Evolutionary conservation across 1,140 invertebrate genomes (phyloP).

Genomic region (Halictus rubicundus): DNA sequence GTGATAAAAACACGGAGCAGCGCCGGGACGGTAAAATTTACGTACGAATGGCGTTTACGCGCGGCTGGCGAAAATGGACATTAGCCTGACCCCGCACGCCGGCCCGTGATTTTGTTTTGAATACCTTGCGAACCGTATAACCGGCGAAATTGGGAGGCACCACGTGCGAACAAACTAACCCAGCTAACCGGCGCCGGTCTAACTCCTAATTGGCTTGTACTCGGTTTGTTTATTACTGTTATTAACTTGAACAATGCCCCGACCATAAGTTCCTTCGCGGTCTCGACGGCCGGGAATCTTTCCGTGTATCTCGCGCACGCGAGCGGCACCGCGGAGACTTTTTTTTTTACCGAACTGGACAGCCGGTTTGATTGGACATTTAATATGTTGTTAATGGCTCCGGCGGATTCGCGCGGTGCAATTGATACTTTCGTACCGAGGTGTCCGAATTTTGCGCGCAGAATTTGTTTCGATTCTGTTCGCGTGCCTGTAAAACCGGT

Average conservation of each 20-base stretch:
- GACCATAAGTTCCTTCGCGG: neutral
- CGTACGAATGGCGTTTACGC: constrained; percentile 34
- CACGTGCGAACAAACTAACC: neutral
- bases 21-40: constrained; percentile 29
- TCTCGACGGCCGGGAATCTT: neutral
- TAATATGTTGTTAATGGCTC: no score
- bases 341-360: no score
- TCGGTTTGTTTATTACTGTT: neutral
- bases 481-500: no score
- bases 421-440: no score
- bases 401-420: no score
- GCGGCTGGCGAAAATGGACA: constrained; percentile 28
- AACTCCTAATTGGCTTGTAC: neutral
- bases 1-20: constrained; percentile 14
- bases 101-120: constrained; percentile 15
- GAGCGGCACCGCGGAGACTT: no score
- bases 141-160: neutral
- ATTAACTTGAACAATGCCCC: neutral
- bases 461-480: no score
- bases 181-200: neutral
- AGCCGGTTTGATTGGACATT: no score
- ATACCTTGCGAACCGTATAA: neutral
- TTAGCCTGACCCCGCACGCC: constrained; percentile 3
- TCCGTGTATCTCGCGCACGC: no score
- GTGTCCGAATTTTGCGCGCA: no score